Evolutionary conservation across 1,140 invertebrate genomes (phyloP), one percentile per base, ranked within the genome.

Genomic region (Sogatella furcifera): DNA sequence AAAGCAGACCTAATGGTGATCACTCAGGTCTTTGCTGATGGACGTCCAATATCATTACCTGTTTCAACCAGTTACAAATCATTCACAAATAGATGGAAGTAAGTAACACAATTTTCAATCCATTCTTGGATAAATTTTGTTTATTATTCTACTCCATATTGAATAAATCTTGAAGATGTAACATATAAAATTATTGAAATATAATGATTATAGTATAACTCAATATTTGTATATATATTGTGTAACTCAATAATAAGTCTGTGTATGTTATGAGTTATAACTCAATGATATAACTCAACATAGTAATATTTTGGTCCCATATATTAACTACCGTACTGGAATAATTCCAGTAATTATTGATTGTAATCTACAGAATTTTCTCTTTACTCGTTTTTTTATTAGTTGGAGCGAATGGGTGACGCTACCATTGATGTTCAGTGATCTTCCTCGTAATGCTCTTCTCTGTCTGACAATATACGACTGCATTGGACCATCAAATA

Each of bases 361-460:
- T 28, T 28, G 24, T 28, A 28, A 28, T 28, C 6, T 28, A 28
- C 6, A 28, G 24, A 28, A 28, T 28, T 28, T 28, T 28, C 24
- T 28, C 24, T 4, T 28, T 28, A 28, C 2, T 28, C 2, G 6
- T 28, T 28, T 28, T 28, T 4, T 28, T 28, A 28, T 28, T 66
- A 92, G 90, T 72, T 99, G 96, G 96, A 97, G 98, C 75, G 95
- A 99, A 76, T 99, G 96, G 95, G 78, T 99, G 8, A 86, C 82
- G 5, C 74, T 99, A 59, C 96, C 96, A 1, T 78, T 99, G 10
- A 85, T 87, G 69, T 97, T 90, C 73, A 90, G 88, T 70, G 95
- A 98, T 72, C 73, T 99, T 28, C 95, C 95, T 3, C 76, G 91
- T 53, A 89, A 91, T 75, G 86, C 96, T 11, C 80, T 89, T 60